Evolutionary conservation across 2,797 vertebrate species (phyloP).

Genomic region (Mormyrops boulengeri): DNA sequence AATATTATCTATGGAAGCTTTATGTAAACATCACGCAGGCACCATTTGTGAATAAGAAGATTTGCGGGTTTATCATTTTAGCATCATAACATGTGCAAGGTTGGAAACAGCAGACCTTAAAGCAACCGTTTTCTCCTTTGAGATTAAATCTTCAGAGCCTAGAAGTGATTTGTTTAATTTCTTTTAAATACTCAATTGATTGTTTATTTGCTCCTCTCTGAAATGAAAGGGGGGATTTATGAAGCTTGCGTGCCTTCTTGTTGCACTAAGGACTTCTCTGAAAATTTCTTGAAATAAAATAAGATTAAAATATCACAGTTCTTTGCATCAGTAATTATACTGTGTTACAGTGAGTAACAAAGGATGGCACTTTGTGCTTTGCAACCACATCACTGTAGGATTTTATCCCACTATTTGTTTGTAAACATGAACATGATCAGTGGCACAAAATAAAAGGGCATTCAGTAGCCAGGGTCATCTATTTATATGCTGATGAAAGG

Average conservation of each 20-base stretch:
- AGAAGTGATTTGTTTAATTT: slow-evolving; percentile 23
- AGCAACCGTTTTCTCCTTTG: slow-evolving; percentile 16
- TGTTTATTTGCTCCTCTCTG: slow-evolving; percentile 30
- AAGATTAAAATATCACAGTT: neutral
- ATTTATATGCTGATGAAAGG: neutral
- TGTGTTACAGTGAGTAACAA: neutral
- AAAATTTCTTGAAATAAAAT: neutral
- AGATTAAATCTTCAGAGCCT: slow-evolving; percentile 31
- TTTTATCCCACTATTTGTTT: neutral
- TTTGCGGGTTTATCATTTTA: slow-evolving; percentile 39
- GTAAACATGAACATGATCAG: neutral
- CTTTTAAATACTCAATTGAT: slow-evolving; percentile 30
- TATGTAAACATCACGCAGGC: slow-evolving; percentile 42
- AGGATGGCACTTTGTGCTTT: neutral
- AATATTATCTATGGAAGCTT: slow-evolving; percentile 45
- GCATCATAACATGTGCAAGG: slow-evolving; percentile 31
- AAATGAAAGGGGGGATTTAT: slow-evolving; percentile 6
- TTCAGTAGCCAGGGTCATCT: neutral
- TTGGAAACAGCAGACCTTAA: slow-evolving; percentile 21
- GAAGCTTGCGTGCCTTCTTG: neutral
- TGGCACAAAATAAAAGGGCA: neutral
- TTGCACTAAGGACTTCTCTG: neutral
- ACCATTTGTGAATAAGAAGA: slow-evolving; percentile 39
- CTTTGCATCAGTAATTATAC: neutral
- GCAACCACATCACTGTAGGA: neutral